Evolutionary conservation across 37 sponge, comb jelly and placozoan genomes (phyloP).

Genomic region (Aplysina aerophoba): DNA sequence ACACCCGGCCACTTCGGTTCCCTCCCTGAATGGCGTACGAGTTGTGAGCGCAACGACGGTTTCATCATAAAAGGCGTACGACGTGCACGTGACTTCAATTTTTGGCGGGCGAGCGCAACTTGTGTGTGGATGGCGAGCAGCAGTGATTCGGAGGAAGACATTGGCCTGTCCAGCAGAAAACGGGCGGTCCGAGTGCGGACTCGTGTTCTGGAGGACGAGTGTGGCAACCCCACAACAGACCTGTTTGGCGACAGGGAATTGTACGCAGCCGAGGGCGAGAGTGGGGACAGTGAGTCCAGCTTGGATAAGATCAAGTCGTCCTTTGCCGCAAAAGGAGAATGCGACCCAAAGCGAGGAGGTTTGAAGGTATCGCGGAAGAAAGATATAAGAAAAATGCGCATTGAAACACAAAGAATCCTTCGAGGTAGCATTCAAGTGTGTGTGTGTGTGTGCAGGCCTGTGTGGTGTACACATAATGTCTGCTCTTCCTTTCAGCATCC

Average conservation of each 20-base stretch:
- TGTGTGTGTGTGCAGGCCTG: background rate
- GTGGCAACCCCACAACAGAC: background rate
- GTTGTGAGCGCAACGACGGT: too few species aligned
- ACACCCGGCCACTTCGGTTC: too few species aligned
- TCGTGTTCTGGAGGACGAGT: too few species aligned
- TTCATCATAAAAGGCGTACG: too few species aligned
- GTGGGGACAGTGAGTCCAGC: background rate
- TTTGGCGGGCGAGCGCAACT: too few species aligned
- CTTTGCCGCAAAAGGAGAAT: background rate
- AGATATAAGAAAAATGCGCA: conserved; percentile 56
- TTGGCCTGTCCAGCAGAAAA: background rate
- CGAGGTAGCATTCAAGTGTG: conserved; percentile 49
- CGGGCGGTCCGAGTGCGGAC: background rate
- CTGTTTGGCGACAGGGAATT: conserved; percentile 63
- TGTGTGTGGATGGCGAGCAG: background rate
- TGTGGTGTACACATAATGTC: background rate
- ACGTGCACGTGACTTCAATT: too few species aligned
- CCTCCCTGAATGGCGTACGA: too few species aligned
- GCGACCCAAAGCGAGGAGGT: background rate
- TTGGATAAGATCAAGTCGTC: background rate
- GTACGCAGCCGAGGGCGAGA: conserved; percentile 33
- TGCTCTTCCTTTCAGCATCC: conserved; percentile 45
- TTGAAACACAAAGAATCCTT: conserved; percentile 72
- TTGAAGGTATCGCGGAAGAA: conserved; percentile 38
- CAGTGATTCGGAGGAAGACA: conserved; percentile 11